phyloP scores from a whole-genome alignment of 1,140 invertebrate species.

The Coelopa frigida region DNA sequence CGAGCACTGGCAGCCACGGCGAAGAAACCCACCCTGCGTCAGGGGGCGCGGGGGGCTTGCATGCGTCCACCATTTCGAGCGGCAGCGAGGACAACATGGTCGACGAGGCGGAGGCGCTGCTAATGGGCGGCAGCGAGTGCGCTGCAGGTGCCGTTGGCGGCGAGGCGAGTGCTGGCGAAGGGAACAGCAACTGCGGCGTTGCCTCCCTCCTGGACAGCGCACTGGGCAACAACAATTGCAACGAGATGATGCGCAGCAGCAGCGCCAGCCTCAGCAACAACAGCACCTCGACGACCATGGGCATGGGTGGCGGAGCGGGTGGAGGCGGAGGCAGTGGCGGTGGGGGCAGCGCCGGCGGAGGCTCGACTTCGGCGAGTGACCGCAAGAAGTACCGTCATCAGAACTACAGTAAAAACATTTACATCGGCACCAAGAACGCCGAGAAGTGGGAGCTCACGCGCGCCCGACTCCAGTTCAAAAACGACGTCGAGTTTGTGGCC shows the following conservation, averaged over 20 bases:
- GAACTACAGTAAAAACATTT: conserved; percentile 44
- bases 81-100: conserved; percentile 5
- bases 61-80: not conserved
- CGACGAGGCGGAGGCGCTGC: conserved; percentile 1
- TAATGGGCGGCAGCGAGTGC: too few species aligned
- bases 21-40: conserved; percentile 6
- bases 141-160: not conserved
- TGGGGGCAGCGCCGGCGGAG: conserved; percentile 14
- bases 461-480: conserved; percentile 41
- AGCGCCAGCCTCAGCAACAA: conserved; percentile 24
- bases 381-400: conserved; percentile 41
- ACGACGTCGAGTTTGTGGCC: conserved; percentile 46
- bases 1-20: conserved; percentile 7
- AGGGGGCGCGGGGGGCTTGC: conserved; percentile 1
- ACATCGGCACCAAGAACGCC: conserved; percentile 46
- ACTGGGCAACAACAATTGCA: conserved; percentile 26
- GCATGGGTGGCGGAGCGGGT: conserved; percentile 2
- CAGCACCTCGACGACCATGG: conserved; percentile 8
- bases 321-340: conserved; percentile 7
- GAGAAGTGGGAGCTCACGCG: conserved; percentile 46
- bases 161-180: not conserved
- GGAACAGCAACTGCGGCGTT: not conserved
- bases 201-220: conserved; percentile 11
- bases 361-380: conserved; percentile 29
- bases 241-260: conserved; percentile 22